phyloP scores from a whole-genome alignment of 2,888 invertebrate species.

The Mesochorus sp. region DNA sequence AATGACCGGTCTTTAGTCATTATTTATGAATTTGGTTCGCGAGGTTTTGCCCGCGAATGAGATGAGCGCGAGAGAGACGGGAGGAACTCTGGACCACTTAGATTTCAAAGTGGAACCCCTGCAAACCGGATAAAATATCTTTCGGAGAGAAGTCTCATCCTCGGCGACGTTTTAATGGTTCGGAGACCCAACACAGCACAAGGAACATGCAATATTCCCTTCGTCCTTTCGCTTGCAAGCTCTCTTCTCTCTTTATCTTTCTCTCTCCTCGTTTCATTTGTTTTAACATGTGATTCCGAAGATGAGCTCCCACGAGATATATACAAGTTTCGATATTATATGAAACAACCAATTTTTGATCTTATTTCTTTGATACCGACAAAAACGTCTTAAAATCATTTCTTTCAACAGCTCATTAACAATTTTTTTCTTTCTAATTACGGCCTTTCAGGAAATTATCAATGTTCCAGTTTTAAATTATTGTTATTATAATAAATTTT shows the following conservation, averaged over 20 bases:
- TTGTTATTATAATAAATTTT: no score
- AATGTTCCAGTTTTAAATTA: no score
- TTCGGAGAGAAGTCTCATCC: conserved; percentile 69
- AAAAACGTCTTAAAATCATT: no score
- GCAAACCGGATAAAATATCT: conserved; percentile 77
- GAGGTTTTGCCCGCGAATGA: conserved; percentile 61
- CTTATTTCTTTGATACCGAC: not conserved
- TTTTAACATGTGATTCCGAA: not conserved
- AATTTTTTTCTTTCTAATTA: no score
- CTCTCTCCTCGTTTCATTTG: not conserved
- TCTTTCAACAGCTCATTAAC: no score
- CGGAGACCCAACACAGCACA: not conserved
- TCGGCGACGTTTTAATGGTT: conserved; percentile 50
- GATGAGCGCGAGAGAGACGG: conserved; percentile 74
- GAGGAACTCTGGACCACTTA: conserved; percentile 26
- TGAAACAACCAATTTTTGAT: not conserved
- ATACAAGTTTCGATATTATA: not conserved
- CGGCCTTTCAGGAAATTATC: no score
- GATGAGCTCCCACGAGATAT: not conserved
- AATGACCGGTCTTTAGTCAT: conserved; percentile 73
- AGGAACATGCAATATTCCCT: not conserved
- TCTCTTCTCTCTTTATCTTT: not conserved
- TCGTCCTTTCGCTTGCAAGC: not conserved
- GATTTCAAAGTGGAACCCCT: conserved; percentile 65
- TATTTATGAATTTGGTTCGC: conserved; percentile 80